Percentiles rank a stretch among this genome's conserved stretches.
Conservation (phyloP, 2,113 vertebrate species). For the Pelecanoides urinatrix region DNA sequence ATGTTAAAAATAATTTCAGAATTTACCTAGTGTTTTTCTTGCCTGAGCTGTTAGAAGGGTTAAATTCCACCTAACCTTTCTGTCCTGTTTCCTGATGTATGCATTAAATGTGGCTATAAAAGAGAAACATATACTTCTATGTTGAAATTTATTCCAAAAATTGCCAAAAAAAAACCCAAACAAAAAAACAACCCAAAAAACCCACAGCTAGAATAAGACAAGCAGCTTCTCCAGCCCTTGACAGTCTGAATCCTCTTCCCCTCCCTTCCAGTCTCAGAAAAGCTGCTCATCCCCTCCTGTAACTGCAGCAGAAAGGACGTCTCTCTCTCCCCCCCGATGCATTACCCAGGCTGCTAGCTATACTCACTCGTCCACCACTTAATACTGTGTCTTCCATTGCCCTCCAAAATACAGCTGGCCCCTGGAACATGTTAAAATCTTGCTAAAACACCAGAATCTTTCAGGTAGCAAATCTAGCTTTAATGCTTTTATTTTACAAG, state of each 20-base stretch:
- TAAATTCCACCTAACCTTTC: slow-evolving; percentile 33
- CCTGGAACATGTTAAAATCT: not conserved
- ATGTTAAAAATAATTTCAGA: not conserved
- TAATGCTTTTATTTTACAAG: not conserved
- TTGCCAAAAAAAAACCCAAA: not conserved
- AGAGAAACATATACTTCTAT: not conserved
- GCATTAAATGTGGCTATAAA: not conserved
- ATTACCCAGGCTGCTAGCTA: not conserved
- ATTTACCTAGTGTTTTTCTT: slow-evolving; percentile 9
- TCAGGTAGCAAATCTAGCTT: not conserved
- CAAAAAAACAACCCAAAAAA: no score
- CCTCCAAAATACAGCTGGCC: not conserved
- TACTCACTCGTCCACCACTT: not conserved
- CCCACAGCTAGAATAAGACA: not conserved
- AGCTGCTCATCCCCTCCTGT: not conserved
- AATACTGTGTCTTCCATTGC: not conserved
- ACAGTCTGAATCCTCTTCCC: not conserved
- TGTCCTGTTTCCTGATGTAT: not conserved
- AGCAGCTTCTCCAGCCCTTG: not conserved
- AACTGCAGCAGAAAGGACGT: not conserved
- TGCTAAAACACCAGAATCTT: not conserved
- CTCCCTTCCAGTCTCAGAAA: not conserved
- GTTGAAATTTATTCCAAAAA: not conserved
- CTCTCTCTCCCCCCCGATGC: not conserved
- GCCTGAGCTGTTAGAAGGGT: slow-evolving; percentile 5